Conservation (phyloP, 2,113 vertebrate genomes). For the Crotalus tigris region DNA sequence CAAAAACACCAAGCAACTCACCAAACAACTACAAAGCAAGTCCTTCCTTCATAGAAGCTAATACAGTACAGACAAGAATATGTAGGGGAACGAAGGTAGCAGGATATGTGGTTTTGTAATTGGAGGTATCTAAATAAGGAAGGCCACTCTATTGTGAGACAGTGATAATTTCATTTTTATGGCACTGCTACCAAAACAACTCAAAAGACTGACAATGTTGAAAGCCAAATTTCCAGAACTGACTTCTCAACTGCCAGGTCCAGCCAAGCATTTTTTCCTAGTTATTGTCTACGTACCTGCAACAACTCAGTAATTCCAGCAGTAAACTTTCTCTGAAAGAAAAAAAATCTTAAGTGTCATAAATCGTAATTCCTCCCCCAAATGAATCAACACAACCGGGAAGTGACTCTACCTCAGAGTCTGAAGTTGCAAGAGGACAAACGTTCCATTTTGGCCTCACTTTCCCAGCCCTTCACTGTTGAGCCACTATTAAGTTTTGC, state of each 20-base stretch:
- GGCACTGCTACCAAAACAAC: background rate
- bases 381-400: background rate
- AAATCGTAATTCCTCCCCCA: background rate
- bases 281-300: background rate
- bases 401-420: rapidly evolving
- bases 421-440: background rate
- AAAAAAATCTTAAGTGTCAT: background rate
- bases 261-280: background rate
- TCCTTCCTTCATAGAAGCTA: background rate
- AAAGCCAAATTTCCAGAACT: conserved; percentile 3
- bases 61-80: background rate
- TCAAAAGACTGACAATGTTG: conserved; percentile 4
- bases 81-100: background rate
- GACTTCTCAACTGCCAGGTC: background rate
- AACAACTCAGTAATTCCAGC: background rate
- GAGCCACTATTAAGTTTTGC: background rate
- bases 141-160: conserved; percentile 17
- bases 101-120: background rate
- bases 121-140: background rate
- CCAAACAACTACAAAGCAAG: no score
- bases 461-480: background rate
- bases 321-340: background rate
- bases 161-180: conserved; percentile 13
- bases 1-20: background rate
- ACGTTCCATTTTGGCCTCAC: background rate